Evolutionary conservation across 1,140 invertebrate genomes (phyloP).

Genomic region (Drosophila kikkawai): DNA sequence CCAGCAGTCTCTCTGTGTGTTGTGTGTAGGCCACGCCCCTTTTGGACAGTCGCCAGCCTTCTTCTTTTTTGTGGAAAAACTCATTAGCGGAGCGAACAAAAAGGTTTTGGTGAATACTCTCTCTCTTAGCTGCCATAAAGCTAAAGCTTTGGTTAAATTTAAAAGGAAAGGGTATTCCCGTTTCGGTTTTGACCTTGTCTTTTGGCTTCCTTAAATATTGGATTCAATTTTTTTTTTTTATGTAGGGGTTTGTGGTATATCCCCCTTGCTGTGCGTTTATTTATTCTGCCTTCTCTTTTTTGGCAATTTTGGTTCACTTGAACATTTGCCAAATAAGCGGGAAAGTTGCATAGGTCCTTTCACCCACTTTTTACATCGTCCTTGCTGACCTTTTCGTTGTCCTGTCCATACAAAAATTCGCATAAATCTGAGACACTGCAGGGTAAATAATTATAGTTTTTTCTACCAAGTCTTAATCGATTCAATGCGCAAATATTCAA

Average conservation of each 20-base stretch:
- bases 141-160: too few species aligned
- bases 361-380: background rate
- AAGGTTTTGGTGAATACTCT: slow-evolving; percentile 23
- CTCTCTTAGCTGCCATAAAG: background rate
- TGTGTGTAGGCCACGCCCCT: slow-evolving; percentile 34
- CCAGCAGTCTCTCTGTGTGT: background rate
- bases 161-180: background rate
- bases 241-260: background rate
- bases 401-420: slow-evolving; percentile 43
- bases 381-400: slow-evolving; percentile 38
- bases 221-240: slow-evolving; percentile 14
- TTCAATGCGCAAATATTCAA: background rate
- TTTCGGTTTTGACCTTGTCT: slow-evolving; percentile 11
- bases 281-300: slow-evolving; percentile 52
- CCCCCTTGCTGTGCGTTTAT: slow-evolving; percentile 55
- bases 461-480: slow-evolving; percentile 9
- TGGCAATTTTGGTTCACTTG: slow-evolving; percentile 69
- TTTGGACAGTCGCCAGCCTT: slow-evolving; percentile 5
- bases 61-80: slow-evolving; percentile 52
- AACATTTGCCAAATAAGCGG: slow-evolving; percentile 79
- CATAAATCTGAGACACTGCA: slow-evolving; percentile 58
- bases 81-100: slow-evolving; percentile 61
- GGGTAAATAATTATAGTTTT: too few species aligned
- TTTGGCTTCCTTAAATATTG: background rate
- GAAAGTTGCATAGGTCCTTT: slow-evolving; percentile 58